These are phyloP conservation scores for Netelia melanura DNA, from an alignment of 2,888 invertebrate species.

Conservation along the genomic window DNA sequence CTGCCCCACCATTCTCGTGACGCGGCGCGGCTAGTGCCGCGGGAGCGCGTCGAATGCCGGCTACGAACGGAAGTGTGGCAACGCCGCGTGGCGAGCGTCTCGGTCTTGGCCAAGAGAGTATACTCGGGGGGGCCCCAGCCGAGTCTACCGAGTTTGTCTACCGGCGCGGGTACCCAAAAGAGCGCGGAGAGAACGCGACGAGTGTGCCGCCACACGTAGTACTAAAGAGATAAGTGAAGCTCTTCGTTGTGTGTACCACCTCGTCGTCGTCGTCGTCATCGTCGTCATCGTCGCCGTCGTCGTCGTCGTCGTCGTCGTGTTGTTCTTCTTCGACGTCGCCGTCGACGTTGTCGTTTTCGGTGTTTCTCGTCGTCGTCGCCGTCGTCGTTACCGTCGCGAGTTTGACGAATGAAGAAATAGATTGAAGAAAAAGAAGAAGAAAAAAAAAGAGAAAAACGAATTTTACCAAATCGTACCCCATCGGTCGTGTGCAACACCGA, in stretches of 20 bases:
- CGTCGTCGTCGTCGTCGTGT: conserved; percentile 11
- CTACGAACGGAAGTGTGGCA: conserved; percentile 82
- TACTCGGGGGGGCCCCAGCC: conserved; percentile 82
- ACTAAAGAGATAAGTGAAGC: conserved; percentile 64
- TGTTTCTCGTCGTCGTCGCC: conserved; percentile 34
- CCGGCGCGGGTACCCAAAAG: conserved; percentile 81
- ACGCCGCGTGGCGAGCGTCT: conserved; percentile 82
- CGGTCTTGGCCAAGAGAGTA: conserved; percentile 80
- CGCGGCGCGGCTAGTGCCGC: conserved; percentile 63
- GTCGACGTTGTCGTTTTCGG: conserved; percentile 43
- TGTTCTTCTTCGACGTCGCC: conserved; percentile 3
- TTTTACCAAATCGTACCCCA: conserved; percentile 15
- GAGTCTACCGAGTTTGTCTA: conserved; percentile 84
- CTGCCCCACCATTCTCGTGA: conserved; percentile 63
- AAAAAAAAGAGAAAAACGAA: not conserved
- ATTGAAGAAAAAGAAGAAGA: not conserved
- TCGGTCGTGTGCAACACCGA: not conserved
- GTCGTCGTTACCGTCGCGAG: conserved; percentile 53
- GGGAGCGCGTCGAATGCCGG: conserved; percentile 74
- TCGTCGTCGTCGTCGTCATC: conserved; percentile 54
- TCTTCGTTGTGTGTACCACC: conserved; percentile 44
- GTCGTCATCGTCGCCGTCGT: conserved; percentile 45
- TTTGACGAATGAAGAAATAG: not conserved
- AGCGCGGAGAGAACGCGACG: conserved; percentile 79
- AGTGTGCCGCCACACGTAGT: conserved; percentile 69